phyloP scores from a whole-genome alignment of 2,797 vertebrate genomes.

The Peromyscus nudipes region DNA sequence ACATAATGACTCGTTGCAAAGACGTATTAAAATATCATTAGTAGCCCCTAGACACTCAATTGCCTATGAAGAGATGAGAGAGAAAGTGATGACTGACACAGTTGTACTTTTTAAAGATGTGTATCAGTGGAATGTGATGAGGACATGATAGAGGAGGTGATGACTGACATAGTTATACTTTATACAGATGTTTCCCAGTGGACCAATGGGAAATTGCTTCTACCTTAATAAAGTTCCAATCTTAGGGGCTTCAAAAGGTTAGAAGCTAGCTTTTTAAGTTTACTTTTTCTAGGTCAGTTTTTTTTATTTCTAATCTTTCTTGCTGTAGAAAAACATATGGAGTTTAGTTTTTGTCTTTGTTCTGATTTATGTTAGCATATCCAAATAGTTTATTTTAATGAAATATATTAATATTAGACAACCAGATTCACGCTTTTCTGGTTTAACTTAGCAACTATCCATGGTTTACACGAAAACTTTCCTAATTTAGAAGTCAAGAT shows the following conservation, averaged over 20 bases:
- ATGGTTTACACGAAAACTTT: neutral
- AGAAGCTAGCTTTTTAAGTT: neutral
- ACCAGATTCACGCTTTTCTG: neutral
- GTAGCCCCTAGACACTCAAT: neutral
- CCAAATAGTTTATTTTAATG: slow-evolving; percentile 29
- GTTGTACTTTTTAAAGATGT: neutral
- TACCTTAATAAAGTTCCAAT: neutral
- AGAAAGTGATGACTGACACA: slow-evolving; percentile 5
- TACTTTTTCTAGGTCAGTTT: neutral
- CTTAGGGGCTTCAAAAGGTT: neutral
- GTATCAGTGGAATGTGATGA: neutral
- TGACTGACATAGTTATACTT: neutral
- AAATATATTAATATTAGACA: neutral
- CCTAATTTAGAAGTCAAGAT: slow-evolving; percentile 3
- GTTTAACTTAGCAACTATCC: neutral
- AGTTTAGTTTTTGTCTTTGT: slow-evolving; percentile 24
- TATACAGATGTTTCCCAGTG: neutral
- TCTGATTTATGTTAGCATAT: neutral
- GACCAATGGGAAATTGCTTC: neutral
- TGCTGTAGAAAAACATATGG: slow-evolving; percentile 25
- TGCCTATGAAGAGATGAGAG: neutral
- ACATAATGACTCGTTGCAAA: slow-evolving; percentile 50
- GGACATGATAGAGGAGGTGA: neutral
- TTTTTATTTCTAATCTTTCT: slow-evolving; percentile 4
- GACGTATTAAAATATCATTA: slow-evolving; percentile 45